Conservation (phyloP, 2,888 invertebrate species). For the Limenitis camilla region DNA sequence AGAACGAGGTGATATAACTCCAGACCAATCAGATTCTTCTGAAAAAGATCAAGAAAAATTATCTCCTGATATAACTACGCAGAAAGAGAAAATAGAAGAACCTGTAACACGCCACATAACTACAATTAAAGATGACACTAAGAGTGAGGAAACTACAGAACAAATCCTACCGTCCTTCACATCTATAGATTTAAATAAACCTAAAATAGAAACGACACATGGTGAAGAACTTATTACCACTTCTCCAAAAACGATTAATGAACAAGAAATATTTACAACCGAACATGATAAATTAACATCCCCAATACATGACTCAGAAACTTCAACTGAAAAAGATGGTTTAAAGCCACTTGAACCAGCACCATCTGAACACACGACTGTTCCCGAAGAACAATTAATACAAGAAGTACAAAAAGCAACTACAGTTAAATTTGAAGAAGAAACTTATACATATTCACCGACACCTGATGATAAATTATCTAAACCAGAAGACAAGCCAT, state of each 20-base stretch:
- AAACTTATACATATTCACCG: slow-evolving; percentile 27
- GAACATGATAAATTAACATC: slow-evolving; percentile 14
- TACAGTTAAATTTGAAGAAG: slow-evolving; percentile 17
- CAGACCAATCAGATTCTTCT: slow-evolving; percentile 25
- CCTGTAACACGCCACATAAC: neutral
- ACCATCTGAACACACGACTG: neutral
- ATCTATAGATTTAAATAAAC: slow-evolving; percentile 1
- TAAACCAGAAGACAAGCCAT: slow-evolving; percentile 37
- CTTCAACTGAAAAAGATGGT: slow-evolving; percentile 15
- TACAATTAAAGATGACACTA: too few relatives aligned
- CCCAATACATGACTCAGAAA: slow-evolving; percentile 17
- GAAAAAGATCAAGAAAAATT: slow-evolving; percentile 26
- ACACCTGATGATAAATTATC: slow-evolving; percentile 33
- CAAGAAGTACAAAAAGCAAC: slow-evolving; percentile 8
- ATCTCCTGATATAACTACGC: slow-evolving; percentile 17
- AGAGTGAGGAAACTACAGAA: too few relatives aligned
- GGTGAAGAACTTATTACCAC: slow-evolving; percentile 14
- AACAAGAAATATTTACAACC: slow-evolving; percentile 15
- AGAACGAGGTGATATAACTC: slow-evolving; percentile 28
- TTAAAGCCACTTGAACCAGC: neutral
- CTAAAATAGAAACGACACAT: slow-evolving; percentile 3
- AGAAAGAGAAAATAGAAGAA: slow-evolving; percentile 6
- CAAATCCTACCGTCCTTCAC: neutral
- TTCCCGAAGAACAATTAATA: slow-evolving; percentile 18
- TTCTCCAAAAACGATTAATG: slow-evolving; percentile 10